Percentiles rank a stretch among this genome's conserved stretches.
Conservation (phyloP, 1,140 invertebrate species). For the Drosophila subpulchrella region DNA sequence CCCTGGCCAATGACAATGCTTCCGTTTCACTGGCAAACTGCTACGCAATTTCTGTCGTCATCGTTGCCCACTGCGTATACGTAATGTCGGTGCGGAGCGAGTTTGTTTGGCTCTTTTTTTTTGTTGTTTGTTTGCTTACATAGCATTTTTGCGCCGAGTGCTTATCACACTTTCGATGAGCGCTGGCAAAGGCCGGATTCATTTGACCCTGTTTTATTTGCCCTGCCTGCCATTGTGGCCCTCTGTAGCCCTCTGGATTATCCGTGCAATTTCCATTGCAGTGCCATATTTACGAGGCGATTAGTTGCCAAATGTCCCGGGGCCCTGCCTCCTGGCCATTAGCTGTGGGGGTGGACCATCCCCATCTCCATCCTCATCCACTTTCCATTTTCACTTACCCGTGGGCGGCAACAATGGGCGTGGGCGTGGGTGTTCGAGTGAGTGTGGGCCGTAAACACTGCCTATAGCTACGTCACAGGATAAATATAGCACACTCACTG, state of each 20-base stretch:
- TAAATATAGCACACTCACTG: slow-evolving; percentile 49
- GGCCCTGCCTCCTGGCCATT: slow-evolving; percentile 1
- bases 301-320: slow-evolving; percentile 49
- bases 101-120: slow-evolving; percentile 6
- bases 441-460: slow-evolving; percentile 28
- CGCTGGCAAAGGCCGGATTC: slow-evolving; percentile 16
- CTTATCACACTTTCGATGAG: slow-evolving; percentile 38
- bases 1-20: slow-evolving; percentile 59
- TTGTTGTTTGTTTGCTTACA: slow-evolving; percentile 62
- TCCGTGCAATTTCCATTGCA: slow-evolving; percentile 55
- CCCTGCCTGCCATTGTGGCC: slow-evolving; percentile 28
- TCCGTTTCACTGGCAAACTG: slow-evolving; percentile 72
- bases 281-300: slow-evolving; percentile 64
- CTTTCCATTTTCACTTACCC: slow-evolving; percentile 44
- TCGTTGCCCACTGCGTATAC: slow-evolving; percentile 66
- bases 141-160: slow-evolving; percentile 41
- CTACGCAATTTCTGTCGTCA: slow-evolving; percentile 66
- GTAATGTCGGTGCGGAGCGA: slow-evolving; percentile 46
- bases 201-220: slow-evolving; percentile 63
- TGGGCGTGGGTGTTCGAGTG: slow-evolving; percentile 12
- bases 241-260: slow-evolving; percentile 13
- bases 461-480: slow-evolving; percentile 51
- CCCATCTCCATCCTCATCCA: not conserved
- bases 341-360: slow-evolving; percentile 8
- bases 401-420: not conserved